Evolutionary conservation across 2,113 vertebrate species (phyloP), one percentile per base, ranked within the genome.

Genomic region (Lampris megalopsis): DNA sequence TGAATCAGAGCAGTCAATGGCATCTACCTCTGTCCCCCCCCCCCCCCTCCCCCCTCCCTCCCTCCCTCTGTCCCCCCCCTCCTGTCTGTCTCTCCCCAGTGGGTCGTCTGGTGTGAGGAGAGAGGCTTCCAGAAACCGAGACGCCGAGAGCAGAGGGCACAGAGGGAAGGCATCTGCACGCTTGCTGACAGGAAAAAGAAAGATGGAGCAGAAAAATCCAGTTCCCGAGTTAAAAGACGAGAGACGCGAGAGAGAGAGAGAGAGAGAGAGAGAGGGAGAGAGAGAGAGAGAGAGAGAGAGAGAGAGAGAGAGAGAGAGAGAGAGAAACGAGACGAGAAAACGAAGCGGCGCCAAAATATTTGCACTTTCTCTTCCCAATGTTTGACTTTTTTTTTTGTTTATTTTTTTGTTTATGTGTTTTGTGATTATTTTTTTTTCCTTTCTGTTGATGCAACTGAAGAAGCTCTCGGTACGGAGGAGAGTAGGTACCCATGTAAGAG

Each of bases 331-430:
- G 70, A 88, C 41, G 78, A 74, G 52, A 75, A 83, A 89, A 89
- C 76, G 59, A 91, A 91, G 90, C 82, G 83, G 91, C 92, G 85
- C 93, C 93, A 93, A 94, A 93, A 93, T 92, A 92, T 93, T 95
- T 95, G 94, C 94, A 95, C 94, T 95, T 95, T 95, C 87, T 91
- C 87, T 86, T 92, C 87, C 92, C 89, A 78, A 64, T 87, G 82
- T 91, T 91, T 90, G 88, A 91, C 82, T 24, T 24, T 24, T 24
- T 24, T 24, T 24, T 24, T 24, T 24, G 82, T 92, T 88, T 85
- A 83, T 75, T 71, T 61, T 86, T 90, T 85, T 89, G 72, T 13
- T 56, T 81, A 65, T 79, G 70, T 84, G 80, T 72, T 73, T 89
- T 6, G 6, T 45, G 3, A 36, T 5, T 3, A 5, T 60, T 77